phyloP scores from a whole-genome alignment of 2,113 vertebrate species.

The Garra rufa region DNA sequence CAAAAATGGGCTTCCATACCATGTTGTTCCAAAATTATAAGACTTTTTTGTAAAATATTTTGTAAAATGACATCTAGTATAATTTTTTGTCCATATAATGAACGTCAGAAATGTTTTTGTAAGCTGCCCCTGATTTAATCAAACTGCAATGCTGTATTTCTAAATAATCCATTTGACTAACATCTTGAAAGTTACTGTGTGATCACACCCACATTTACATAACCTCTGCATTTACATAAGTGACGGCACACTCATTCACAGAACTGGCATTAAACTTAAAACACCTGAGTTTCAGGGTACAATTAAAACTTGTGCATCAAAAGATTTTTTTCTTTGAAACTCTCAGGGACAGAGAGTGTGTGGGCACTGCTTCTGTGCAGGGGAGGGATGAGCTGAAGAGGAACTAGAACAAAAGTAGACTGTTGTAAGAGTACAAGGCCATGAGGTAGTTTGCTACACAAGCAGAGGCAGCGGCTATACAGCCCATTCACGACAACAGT shows the following conservation, averaged over 20 bases:
- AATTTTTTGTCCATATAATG: neutral
- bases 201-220: neutral
- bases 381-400: neutral
- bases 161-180: neutral
- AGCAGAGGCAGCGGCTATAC: constrained; percentile 15
- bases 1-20: too few species aligned
- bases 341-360: constrained; percentile 26
- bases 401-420: constrained; percentile 43
- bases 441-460: constrained; percentile 45
- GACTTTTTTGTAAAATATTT: neutral
- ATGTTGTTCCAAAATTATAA: neutral
- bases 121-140: neutral
- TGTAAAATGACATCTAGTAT: neutral
- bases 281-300: constrained; percentile 1
- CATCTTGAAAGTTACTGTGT: neutral
- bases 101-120: neutral
- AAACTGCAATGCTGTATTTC: neutral
- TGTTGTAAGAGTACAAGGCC: constrained; percentile 46
- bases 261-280: neutral
- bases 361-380: constrained; percentile 32
- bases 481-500: constrained; percentile 44
- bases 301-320: constrained; percentile 31
- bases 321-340: constrained; percentile 18
- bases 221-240: neutral
- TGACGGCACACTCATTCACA: neutral